Conservation (phyloP, 2,888 invertebrate genomes). For the Cordylochernes scorpioides region DNA sequence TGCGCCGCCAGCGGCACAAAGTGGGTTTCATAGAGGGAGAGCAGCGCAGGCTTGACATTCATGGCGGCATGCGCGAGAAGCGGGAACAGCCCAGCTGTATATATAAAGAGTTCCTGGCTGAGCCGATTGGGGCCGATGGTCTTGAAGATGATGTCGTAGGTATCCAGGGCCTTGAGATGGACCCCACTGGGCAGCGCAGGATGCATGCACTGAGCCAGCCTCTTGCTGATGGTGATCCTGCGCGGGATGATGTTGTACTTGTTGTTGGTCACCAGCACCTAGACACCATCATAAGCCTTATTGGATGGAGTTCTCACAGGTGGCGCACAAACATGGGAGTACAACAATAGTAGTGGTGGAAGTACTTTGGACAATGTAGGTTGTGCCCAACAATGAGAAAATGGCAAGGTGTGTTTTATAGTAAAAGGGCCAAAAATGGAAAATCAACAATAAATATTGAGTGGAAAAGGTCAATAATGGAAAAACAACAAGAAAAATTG, state of each 20-base stretch:
- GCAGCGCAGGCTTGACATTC: constrained; percentile 52
- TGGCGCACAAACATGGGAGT: too few relatives aligned
- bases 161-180: constrained; percentile 65
- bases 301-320: too few relatives aligned
- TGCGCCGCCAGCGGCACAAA: constrained; percentile 52
- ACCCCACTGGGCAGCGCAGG: constrained; percentile 70
- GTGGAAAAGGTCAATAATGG: too few relatives aligned
- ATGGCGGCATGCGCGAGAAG: constrained; percentile 60
- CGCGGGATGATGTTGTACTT: constrained; percentile 63
- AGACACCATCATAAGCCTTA: too few relatives aligned
- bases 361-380: too few relatives aligned
- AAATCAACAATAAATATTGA: too few relatives aligned
- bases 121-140: constrained; percentile 51
- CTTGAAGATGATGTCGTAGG: constrained; percentile 66
- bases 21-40: constrained; percentile 59
- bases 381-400: too few relatives aligned
- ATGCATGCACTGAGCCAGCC: constrained; percentile 76
- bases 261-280: constrained; percentile 48
- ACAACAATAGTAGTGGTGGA: too few relatives aligned
- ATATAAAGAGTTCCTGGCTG: constrained; percentile 54
- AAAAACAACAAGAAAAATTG: too few relatives aligned
- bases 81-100: constrained; percentile 64
- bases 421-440: too few relatives aligned
- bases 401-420: too few relatives aligned
- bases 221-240: constrained; percentile 58